Percentiles rank a stretch among this genome's conserved stretches.
These are phyloP conservation scores for Synanthedon myopaeformis DNA, from an alignment of 2,888 invertebrate genomes.

Conservation along the genomic window DNA sequence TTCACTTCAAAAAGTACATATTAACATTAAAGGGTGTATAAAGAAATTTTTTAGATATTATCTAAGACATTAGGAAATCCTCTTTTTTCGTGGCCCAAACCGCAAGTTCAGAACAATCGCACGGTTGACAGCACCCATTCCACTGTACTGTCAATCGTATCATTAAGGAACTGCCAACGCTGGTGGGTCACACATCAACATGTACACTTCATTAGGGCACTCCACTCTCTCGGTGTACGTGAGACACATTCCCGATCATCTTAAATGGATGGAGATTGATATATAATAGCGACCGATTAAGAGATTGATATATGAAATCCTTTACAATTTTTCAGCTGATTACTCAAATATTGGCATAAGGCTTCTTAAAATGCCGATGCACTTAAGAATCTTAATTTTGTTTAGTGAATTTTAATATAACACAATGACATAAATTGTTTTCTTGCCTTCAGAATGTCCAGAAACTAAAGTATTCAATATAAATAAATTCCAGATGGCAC, in stretches of 20 bases:
- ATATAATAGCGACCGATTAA: conserved; percentile 49
- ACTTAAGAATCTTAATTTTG: no score
- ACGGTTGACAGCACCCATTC: conserved; percentile 38
- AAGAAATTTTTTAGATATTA: not conserved
- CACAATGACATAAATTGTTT: no score
- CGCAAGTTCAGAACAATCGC: conserved; percentile 55
- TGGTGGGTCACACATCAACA: conserved; percentile 56
- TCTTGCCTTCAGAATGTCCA: no score
- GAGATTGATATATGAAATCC: conserved; percentile 17
- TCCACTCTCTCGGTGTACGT: conserved; percentile 30
- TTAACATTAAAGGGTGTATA: not conserved
- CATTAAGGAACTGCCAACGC: conserved; percentile 42
- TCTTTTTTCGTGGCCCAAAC: conserved; percentile 22
- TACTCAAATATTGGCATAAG: no score
- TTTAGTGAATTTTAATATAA: no score
- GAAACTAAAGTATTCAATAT: no score
- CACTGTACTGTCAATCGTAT: conserved; percentile 64
- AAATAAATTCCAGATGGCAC: no score
- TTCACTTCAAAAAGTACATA: no score
- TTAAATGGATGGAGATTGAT: conserved; percentile 53
- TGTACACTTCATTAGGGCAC: conserved; percentile 59
- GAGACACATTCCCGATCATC: conserved; percentile 50
- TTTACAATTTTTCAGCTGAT: no score
- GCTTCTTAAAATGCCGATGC: no score
- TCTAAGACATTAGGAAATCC: not conserved